Evolutionary conservation across 1,140 invertebrate species (phyloP).

Genomic region (Drosophila asahinai): DNA sequence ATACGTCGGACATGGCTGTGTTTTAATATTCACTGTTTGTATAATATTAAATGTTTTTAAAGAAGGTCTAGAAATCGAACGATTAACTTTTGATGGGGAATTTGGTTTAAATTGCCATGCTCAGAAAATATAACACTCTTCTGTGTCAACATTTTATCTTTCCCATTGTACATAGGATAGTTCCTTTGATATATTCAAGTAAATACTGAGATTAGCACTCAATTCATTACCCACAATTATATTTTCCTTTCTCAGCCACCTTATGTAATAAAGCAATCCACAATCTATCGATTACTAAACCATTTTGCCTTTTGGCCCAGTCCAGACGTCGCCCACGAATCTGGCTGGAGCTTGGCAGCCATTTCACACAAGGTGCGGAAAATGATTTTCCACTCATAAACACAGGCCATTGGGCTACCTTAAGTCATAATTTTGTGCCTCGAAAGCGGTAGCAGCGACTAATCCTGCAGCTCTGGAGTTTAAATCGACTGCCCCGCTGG

Average conservation of each 20-base stretch:
- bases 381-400: constrained; percentile 45
- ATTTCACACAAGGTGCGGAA: constrained; percentile 38
- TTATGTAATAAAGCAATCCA: constrained; percentile 31
- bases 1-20: too few relatives aligned
- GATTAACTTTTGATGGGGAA: too few relatives aligned
- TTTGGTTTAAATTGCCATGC: too few relatives aligned
- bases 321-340: constrained; percentile 37
- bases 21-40: too few relatives aligned
- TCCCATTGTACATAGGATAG: neutral
- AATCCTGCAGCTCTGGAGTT: constrained; percentile 39
- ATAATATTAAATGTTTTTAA: too few relatives aligned
- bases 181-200: neutral
- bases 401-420: constrained; percentile 45
- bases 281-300: constrained; percentile 11
- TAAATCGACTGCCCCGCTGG: constrained; percentile 50
- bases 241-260: neutral
- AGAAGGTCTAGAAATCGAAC: too few relatives aligned
- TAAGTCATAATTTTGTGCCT: constrained; percentile 39
- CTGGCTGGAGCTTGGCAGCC: neutral
- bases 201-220: neutral
- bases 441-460: constrained; percentile 21
- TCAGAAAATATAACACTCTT: too few relatives aligned
- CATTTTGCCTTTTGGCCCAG: constrained; percentile 26
- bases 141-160: neutral
- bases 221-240: neutral